These are phyloP conservation scores for Ceratitis capitata DNA, from an alignment of 1,140 invertebrate genomes.

Conservation along the genomic window DNA sequence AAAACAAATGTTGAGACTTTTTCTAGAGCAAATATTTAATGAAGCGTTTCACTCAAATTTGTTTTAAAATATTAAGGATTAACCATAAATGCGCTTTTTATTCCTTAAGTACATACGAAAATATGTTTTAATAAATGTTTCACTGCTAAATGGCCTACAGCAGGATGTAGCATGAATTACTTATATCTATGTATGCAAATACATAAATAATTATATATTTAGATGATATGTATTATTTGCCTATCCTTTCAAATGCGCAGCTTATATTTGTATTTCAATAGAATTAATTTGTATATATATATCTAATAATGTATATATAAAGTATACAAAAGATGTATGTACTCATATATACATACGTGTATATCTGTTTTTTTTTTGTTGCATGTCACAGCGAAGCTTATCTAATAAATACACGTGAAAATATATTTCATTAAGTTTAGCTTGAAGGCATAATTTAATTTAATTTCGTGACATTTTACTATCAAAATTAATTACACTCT, in stretches of 20 bases:
- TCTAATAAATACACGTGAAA: background rate
- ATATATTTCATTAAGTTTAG: background rate
- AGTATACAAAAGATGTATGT: too few species aligned
- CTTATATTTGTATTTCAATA: background rate
- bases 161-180: background rate
- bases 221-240: too few species aligned
- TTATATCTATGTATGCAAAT: too few species aligned
- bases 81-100: too few species aligned
- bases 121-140: too few species aligned
- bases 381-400: background rate
- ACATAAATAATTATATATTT: background rate
- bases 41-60: too few species aligned
- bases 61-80: too few species aligned
- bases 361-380: background rate
- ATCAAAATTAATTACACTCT: conserved; percentile 19
- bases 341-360: background rate
- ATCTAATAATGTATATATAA: background rate
- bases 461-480: conserved; percentile 3
- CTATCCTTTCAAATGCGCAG: background rate
- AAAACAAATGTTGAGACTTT: too few species aligned
- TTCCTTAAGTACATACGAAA: too few species aligned
- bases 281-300: background rate
- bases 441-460: background rate
- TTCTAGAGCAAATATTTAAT: too few species aligned
- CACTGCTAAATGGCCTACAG: background rate